Evolutionary conservation across 2,113 vertebrate species (phyloP).

Genomic region (Calypte anna): DNA sequence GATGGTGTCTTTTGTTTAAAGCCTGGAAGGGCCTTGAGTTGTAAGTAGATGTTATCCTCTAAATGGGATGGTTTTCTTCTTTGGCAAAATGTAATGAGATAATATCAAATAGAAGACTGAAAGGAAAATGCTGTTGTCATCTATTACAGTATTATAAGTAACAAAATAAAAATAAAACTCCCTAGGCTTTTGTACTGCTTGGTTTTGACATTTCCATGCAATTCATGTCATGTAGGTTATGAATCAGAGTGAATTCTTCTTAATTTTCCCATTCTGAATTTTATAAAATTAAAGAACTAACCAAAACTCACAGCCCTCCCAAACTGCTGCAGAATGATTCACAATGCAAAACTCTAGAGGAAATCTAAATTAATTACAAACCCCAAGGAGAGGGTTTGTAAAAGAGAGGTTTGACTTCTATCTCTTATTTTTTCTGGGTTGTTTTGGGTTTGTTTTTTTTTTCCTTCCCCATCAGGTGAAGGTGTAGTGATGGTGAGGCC

Average conservation of each 20-base stretch:
- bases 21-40: slow-evolving; percentile 10
- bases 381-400: background rate
- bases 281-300: background rate
- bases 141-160: background rate
- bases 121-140: background rate
- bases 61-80: slow-evolving; percentile 5
- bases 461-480: accelerated
- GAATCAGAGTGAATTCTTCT: background rate
- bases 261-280: background rate
- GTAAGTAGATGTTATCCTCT: slow-evolving; percentile 4
- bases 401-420: background rate
- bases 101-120: background rate
- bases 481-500: background rate
- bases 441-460: background rate
- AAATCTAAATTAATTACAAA: background rate
- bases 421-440: background rate
- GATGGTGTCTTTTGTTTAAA: background rate
- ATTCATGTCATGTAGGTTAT: accelerated
- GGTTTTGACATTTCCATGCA: background rate
- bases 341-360: background rate
- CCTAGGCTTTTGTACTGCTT: background rate
- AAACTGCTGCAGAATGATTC: background rate
- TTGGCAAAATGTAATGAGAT: background rate
- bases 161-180: background rate
- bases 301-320: too few relatives aligned